A percentile compares a stretch with the other conserved stretches of the same genome.
These are phyloP conservation scores for Gadus chalcogrammus DNA, from an alignment of 2,113 vertebrate species.

Conservation along the genomic window DNA sequence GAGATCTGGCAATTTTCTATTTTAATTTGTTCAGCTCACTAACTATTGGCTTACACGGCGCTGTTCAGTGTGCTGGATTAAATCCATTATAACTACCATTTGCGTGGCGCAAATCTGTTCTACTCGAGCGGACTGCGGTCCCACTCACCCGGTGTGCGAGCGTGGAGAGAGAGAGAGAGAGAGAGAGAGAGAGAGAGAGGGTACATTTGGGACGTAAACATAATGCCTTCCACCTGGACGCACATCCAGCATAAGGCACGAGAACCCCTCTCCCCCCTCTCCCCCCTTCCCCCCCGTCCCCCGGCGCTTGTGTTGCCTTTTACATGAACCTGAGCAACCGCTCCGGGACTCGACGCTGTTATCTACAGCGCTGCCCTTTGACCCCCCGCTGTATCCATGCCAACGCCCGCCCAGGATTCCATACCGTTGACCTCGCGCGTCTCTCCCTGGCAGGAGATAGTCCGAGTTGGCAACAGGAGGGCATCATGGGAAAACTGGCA, in stretches of 20 bases:
- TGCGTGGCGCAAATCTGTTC: slow-evolving; percentile 66
- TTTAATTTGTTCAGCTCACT: slow-evolving; percentile 68
- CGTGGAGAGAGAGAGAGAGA: slow-evolving; percentile 40
- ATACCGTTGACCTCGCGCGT: background rate
- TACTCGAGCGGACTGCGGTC: slow-evolving; percentile 11
- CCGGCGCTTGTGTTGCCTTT: slow-evolving; percentile 18
- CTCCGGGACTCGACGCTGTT: slow-evolving; percentile 5
- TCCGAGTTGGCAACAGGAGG: slow-evolving; percentile 41
- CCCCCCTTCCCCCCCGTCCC: too few species aligned
- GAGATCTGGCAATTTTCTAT: slow-evolving; percentile 59
- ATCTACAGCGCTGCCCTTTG: background rate
- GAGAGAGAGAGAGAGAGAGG: slow-evolving; percentile 54
- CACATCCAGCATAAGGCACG: slow-evolving; percentile 49
- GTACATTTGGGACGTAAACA: slow-evolving; percentile 50
- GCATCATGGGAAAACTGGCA: slow-evolving; percentile 18
- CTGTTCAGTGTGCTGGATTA: slow-evolving; percentile 60
- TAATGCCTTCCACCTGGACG: slow-evolving; percentile 61
- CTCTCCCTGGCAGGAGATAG: slow-evolving; percentile 18
- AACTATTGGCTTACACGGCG: slow-evolving; percentile 65
- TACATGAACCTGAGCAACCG: slow-evolving; percentile 42
- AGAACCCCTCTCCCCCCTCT: slow-evolving; percentile 33
- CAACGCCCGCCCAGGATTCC: slow-evolving; percentile 21
- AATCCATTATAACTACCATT: slow-evolving; percentile 65
- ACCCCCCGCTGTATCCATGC: slow-evolving; percentile 18
- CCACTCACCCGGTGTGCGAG: slow-evolving; percentile 58